Conservation (phyloP, 2,113 vertebrate genomes). For the Stictonetta naevosa region DNA sequence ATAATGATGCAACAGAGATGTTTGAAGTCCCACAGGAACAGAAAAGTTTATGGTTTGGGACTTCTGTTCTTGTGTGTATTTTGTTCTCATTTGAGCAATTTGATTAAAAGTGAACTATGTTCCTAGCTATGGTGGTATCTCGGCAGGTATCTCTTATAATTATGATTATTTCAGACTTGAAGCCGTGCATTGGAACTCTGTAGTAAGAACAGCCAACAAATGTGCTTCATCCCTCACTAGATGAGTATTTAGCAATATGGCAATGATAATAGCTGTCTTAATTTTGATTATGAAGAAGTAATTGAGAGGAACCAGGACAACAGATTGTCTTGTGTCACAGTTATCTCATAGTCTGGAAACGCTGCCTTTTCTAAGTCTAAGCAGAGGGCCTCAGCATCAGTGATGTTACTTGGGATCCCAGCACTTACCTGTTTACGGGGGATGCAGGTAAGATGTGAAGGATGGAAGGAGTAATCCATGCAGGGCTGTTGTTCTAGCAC, state of each 20-base stretch:
- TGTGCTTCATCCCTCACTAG: neutral
- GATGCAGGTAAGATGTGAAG: neutral
- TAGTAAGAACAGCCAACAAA: neutral
- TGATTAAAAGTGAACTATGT: neutral
- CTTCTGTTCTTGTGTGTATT: neutral
- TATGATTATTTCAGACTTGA: neutral
- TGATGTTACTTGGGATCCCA: neutral
- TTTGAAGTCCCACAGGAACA: neutral
- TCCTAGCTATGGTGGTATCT: neutral
- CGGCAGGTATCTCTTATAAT: neutral
- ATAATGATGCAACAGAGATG: neutral
- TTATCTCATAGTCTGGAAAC: neutral
- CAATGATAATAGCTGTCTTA: neutral
- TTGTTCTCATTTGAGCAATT: neutral
- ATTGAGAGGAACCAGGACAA: neutral
- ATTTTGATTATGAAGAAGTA: neutral
- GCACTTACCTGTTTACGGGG: neutral
- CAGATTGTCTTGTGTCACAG: neutral
- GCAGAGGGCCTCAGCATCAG: neutral
- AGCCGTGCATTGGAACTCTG: neutral
- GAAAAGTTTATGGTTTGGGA: neutral
- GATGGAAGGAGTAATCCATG: neutral
- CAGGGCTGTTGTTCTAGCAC: neutral
- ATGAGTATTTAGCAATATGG: neutral
- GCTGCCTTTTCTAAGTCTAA: neutral